phyloP scores from a whole-genome alignment of 1,140 invertebrate species.

The Latrodectus geometricus region DNA sequence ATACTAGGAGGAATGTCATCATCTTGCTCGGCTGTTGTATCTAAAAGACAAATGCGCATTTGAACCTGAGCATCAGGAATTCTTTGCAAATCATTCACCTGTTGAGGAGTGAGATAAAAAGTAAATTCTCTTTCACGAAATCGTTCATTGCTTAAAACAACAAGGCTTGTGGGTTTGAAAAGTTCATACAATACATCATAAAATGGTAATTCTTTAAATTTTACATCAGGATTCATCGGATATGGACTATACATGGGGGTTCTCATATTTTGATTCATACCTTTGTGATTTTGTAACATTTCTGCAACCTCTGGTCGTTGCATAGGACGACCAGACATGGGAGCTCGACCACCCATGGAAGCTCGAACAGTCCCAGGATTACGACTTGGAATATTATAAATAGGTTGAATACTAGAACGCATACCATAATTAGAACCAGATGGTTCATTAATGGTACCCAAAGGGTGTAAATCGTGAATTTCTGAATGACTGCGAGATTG shows the following conservation, averaged over 20 bases:
- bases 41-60: constrained; percentile 89
- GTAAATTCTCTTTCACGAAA: constrained; percentile 87
- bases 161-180: constrained; percentile 87
- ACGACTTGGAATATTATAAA: neutral
- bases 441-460: neutral
- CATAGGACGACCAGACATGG: constrained; percentile 31
- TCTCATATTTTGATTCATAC: neutral
- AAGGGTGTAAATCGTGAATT: constrained; percentile 29
- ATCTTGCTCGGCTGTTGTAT: constrained; percentile 91
- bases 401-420: neutral
- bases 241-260: constrained; percentile 57
- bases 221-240: constrained; percentile 91
- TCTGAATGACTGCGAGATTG: constrained; percentile 4
- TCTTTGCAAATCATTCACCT: constrained; percentile 83
- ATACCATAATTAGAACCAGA: neutral
- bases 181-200: constrained; percentile 90
- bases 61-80: constrained; percentile 83
- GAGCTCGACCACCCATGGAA: neutral
- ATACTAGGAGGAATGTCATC: constrained; percentile 95
- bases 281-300: neutral
- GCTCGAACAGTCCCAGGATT: neutral
- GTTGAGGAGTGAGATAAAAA: constrained; percentile 91
- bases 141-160: constrained; percentile 77
- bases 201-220: constrained; percentile 90
- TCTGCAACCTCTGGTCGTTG: neutral